Conservation (phyloP, 2,797 vertebrate species). For the Trachurus trachurus region DNA sequence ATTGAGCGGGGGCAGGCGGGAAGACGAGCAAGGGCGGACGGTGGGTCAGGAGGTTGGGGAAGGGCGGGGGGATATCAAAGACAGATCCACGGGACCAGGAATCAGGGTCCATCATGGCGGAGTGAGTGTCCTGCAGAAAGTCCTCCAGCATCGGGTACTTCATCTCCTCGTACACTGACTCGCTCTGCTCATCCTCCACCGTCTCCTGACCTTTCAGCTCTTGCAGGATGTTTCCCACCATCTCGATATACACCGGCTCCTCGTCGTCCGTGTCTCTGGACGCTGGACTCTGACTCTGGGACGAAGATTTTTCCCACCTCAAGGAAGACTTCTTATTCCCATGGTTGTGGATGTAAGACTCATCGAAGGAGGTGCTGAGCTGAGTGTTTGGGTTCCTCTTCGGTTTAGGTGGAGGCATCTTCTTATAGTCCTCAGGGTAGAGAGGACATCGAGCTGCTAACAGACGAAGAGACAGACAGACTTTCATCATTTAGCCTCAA, state of each 20-base stretch:
- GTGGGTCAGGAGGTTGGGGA: slow-evolving; percentile 95
- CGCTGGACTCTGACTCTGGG: slow-evolving; percentile 87
- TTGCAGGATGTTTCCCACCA: slow-evolving; percentile 94
- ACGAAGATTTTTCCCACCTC: slow-evolving; percentile 86
- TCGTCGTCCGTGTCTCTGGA: slow-evolving; percentile 89
- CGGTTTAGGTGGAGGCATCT: slow-evolving; percentile 95
- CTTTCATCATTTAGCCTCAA: background rate
- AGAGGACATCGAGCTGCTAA: slow-evolving; percentile 84
- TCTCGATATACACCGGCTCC: slow-evolving; percentile 98
- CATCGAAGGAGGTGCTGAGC: slow-evolving; percentile 96
- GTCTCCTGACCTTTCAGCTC: slow-evolving; percentile 87
- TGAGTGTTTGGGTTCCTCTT: slow-evolving; percentile 98
- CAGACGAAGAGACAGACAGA: background rate
- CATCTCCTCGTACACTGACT: slow-evolving; percentile 98
- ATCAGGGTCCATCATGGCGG: slow-evolving; percentile 86
- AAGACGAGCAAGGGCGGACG: slow-evolving; percentile 94
- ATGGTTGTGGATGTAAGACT: slow-evolving; percentile 91
- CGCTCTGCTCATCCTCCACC: slow-evolving; percentile 90
- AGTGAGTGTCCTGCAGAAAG: slow-evolving; percentile 88
- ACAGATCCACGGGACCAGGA: slow-evolving; percentile 85
- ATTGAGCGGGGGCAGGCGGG: slow-evolving; percentile 91
- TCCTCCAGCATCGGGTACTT: slow-evolving; percentile 93
- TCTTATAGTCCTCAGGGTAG: slow-evolving; percentile 93
- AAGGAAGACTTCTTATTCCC: slow-evolving; percentile 81
- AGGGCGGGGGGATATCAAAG: slow-evolving; percentile 94